Evolutionary conservation across 2,888 invertebrate genomes (phyloP).

Genomic region (Cantharis flavilabris): DNA sequence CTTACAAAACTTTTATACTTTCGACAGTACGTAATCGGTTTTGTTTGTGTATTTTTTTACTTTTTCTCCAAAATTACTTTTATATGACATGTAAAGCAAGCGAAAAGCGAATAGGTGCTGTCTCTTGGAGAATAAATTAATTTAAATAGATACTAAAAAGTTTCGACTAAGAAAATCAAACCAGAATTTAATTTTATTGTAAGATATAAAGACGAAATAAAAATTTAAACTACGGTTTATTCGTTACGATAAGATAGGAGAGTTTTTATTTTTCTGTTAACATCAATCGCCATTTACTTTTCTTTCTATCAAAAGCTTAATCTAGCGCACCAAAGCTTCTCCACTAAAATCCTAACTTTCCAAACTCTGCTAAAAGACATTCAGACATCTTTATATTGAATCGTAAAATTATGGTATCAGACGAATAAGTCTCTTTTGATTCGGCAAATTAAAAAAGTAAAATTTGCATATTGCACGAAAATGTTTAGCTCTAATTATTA

Average conservation of each 20-base stretch:
- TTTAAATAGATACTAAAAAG: not conserved
- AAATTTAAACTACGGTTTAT: not conserved
- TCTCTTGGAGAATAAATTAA: not conserved
- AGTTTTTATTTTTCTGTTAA: conserved; percentile 13
- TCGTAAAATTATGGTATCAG: conserved; percentile 2
- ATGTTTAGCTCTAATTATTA: not conserved
- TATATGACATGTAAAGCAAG: not conserved
- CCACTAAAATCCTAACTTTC: conserved; percentile 9
- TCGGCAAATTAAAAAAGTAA: not conserved
- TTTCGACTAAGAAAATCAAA: not conserved
- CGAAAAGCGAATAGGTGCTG: not conserved
- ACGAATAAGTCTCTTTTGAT: not conserved
- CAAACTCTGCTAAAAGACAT: conserved; percentile 12
- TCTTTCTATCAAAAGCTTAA: conserved; percentile 4
- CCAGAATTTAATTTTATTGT: not conserved
- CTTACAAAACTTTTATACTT: conserved; percentile 1
- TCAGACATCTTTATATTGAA: conserved; percentile 10
- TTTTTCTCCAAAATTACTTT: not conserved
- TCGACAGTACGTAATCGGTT: not conserved
- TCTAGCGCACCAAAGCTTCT: conserved; percentile 6
- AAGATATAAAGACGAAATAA: not conserved
- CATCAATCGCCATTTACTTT: conserved; percentile 7
- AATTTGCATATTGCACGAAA: not conserved
- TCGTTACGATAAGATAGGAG: not conserved
- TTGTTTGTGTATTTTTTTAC: not conserved